phyloP scores from a whole-genome alignment of 2,113 vertebrate genomes.

The Desmodus rotundus region DNA sequence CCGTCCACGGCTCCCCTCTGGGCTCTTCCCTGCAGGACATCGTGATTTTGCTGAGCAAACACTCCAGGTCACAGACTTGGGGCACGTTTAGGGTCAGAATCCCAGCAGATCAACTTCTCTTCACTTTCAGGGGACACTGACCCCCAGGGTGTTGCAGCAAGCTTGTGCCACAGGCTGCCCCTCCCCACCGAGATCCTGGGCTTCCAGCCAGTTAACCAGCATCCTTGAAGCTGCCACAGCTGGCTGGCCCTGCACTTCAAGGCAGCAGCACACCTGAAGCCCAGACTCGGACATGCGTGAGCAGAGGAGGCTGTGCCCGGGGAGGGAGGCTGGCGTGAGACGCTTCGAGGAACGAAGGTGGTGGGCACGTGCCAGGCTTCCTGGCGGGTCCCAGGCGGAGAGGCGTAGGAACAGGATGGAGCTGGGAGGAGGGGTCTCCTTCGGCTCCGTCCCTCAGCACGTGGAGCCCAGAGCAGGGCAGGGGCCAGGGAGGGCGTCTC shows the following conservation, averaged over 20 bases:
- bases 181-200: not conserved
- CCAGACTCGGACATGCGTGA: not conserved
- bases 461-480: not conserved
- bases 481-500: not conserved
- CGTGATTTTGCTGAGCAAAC: not conserved
- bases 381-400: not conserved
- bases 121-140: not conserved
- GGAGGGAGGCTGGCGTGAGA: not conserved
- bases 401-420: not conserved
- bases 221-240: not conserved
- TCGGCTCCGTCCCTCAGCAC: not conserved
- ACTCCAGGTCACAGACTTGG: not conserved
- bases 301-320: not conserved
- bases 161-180: not conserved
- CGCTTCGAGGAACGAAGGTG: not conserved
- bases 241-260: rapidly evolving
- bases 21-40: not conserved
- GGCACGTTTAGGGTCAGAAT: not conserved
- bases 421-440: no score
- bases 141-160: not conserved
- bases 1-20: rapidly evolving
- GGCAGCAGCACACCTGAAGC: not conserved
- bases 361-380: not conserved
- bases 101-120: not conserved
- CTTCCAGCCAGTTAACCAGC: not conserved